These are phyloP conservation scores for Zygogramma bicolorata DNA, from an alignment of 2,888 invertebrate species.

Conservation along the genomic window DNA sequence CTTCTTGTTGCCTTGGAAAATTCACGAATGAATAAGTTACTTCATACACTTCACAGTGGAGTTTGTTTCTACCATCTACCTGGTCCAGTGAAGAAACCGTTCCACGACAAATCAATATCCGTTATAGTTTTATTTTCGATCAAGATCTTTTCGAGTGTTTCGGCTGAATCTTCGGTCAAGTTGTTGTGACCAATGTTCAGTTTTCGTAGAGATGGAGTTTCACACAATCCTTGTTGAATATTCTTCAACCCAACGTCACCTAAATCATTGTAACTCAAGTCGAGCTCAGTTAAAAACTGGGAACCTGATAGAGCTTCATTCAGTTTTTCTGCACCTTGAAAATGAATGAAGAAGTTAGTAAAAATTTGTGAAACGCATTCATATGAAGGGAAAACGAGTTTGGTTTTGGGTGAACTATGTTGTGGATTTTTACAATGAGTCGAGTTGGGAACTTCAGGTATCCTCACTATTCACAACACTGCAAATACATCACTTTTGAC, in stretches of 20 bases:
- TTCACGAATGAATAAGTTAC: neutral
- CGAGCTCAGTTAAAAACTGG: slow-evolving; percentile 60
- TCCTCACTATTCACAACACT: too few species aligned
- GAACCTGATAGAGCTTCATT: slow-evolving; percentile 60
- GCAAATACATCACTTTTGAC: too few species aligned
- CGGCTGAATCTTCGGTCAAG: slow-evolving; percentile 65
- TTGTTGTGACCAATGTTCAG: slow-evolving; percentile 69
- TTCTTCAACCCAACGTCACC: slow-evolving; percentile 64
- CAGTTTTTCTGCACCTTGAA: slow-evolving; percentile 62
- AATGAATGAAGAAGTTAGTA: neutral
- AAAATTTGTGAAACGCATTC: neutral
- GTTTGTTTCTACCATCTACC: slow-evolving; percentile 53
- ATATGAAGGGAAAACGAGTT: neutral
- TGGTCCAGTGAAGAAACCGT: slow-evolving; percentile 65
- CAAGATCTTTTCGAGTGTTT: slow-evolving; percentile 63
- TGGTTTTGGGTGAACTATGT: too few species aligned
- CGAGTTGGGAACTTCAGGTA: too few species aligned
- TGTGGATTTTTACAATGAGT: too few species aligned
- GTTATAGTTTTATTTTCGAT: slow-evolving; percentile 65
- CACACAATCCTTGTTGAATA: slow-evolving; percentile 60
- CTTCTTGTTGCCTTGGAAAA: slow-evolving; percentile 59
- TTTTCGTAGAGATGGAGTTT: slow-evolving; percentile 59
- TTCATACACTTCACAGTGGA: neutral
- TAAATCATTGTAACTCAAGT: slow-evolving; percentile 67
- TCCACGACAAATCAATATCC: slow-evolving; percentile 70